Evolutionary conservation across 2,797 vertebrate genomes (phyloP), one percentile per base, ranked within the genome.

Genomic region (Argya squamiceps): DNA sequence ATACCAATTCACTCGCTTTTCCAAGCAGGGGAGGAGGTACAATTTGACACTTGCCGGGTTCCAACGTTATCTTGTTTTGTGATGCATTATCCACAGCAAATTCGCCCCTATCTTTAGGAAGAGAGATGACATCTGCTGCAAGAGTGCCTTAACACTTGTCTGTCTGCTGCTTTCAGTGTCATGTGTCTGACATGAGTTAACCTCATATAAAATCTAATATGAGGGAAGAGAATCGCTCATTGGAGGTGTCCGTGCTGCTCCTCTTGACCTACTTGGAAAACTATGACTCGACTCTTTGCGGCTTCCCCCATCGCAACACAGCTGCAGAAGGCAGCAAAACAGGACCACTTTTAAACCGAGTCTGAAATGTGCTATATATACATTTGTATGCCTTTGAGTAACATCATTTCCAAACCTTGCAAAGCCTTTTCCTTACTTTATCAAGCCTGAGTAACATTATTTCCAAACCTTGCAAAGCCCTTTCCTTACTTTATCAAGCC

Each of bases 191-290:
- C 97, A 97, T 79, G 80, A 87, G 95, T 93, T 97, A 96, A 97
- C 95, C 96, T 97, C 91, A 68, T 91, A 69, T 78, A 93, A 96
- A 96, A 93, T 85, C 79, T 65, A 95, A 96, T 12, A 53, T 14
- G 47, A 89, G 58, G 91, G 92, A 89, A 88, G 94, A 94, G 76
- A 93, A 90, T 64, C n/a, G 64, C 70, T 92, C 81, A 6, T 76
- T 30, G 47, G 71, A 92, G 93, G 89, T 96, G 89, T 76, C 92
- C 58, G 14, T 0, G 20, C 92, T 84, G 86, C 71, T 97, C 84
- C 92, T 97, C 95, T 95, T 97, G 94, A 96, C 96, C 97, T 96
- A 97, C 92, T 97, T 97, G 95, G 91, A 97, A 97, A 97, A 92
- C 82, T 89, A 87, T 52, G 13, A 96, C 79, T 95, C 21, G 37